Percentiles rank a stretch among this genome's conserved stretches.
phyloP scores from a whole-genome alignment of 1,140 invertebrate species.

The Acyrthosiphon pisum region DNA sequence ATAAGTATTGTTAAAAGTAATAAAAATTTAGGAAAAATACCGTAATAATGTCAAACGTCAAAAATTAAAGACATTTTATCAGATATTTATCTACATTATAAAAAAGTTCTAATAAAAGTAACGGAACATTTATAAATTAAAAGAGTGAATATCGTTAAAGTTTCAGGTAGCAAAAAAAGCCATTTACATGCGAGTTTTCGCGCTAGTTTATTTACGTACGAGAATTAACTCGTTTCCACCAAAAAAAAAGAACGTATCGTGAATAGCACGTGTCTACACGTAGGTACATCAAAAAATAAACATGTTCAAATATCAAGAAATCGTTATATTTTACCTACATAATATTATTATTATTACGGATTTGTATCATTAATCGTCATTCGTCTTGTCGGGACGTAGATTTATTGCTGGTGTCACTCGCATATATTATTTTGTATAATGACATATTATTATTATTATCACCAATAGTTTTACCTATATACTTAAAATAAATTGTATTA shows the following conservation, averaged over 20 bases:
- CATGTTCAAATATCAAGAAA: not conserved
- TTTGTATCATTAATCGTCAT: not conserved
- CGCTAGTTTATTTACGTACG: conserved; percentile 10
- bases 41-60: not conserved
- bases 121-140: conserved; percentile 14
- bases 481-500: not conserved
- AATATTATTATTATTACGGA: not conserved
- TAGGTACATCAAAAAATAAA: not conserved
- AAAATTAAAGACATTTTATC: conserved; percentile 4
- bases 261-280: not conserved
- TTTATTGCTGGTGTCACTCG: not conserved
- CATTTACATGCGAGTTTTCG: conserved; percentile 15
- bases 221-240: not conserved
- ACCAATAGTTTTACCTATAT: not conserved
- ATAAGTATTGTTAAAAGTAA: conserved; percentile 13
- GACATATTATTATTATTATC: not conserved
- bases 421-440: not conserved
- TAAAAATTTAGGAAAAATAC: conserved; percentile 3
- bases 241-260: not conserved
- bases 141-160: conserved; percentile 14
- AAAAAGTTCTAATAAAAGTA: conserved; percentile 11
- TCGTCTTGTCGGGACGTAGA: not conserved
- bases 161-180: not conserved
- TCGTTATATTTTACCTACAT: not conserved
- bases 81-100: conserved; percentile 5